Evolutionary conservation across 2,888 invertebrate species (phyloP).

Genomic region (Therioaphis trifolii): DNA sequence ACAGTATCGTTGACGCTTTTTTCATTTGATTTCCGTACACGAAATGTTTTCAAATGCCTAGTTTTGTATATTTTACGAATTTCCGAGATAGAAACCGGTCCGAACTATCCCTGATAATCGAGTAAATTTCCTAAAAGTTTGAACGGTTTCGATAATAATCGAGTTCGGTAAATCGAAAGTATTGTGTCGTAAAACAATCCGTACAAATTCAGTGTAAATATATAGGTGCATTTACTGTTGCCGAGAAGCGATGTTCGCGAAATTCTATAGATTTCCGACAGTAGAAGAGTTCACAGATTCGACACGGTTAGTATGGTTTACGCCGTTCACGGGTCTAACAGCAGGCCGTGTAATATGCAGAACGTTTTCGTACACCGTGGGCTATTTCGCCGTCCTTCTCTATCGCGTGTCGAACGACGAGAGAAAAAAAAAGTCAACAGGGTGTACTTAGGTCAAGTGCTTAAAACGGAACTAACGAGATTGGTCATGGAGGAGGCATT

Average conservation of each 20-base stretch:
- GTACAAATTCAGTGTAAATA: too few relatives aligned
- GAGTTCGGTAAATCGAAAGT: too few relatives aligned
- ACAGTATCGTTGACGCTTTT: too few relatives aligned
- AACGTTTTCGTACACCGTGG: not conserved
- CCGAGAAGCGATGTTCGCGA: not conserved
- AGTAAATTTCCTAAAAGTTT: too few relatives aligned
- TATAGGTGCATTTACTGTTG: not conserved
- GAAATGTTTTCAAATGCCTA: too few relatives aligned
- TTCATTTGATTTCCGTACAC: too few relatives aligned
- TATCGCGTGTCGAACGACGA: not conserved
- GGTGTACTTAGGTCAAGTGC: conserved; percentile 57
- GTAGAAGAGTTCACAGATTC: conserved; percentile 34
- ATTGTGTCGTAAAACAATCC: too few relatives aligned
- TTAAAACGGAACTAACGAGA: conserved; percentile 60
- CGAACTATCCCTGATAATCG: too few relatives aligned
- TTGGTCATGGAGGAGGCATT: conserved; percentile 62
- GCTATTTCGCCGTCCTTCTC: conserved; percentile 22
- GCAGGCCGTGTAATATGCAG: conserved; percentile 13
- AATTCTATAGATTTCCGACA: conserved; percentile 4
- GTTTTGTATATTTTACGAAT: too few relatives aligned
- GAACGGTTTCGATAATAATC: too few relatives aligned
- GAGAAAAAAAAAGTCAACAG: conserved; percentile 51
- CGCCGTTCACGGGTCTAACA: conserved; percentile 23
- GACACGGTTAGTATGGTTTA: conserved; percentile 36
- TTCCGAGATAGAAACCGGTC: too few relatives aligned